Conservation (phyloP, 2,888 invertebrate genomes). For the Drosophila maculinotata region DNA sequence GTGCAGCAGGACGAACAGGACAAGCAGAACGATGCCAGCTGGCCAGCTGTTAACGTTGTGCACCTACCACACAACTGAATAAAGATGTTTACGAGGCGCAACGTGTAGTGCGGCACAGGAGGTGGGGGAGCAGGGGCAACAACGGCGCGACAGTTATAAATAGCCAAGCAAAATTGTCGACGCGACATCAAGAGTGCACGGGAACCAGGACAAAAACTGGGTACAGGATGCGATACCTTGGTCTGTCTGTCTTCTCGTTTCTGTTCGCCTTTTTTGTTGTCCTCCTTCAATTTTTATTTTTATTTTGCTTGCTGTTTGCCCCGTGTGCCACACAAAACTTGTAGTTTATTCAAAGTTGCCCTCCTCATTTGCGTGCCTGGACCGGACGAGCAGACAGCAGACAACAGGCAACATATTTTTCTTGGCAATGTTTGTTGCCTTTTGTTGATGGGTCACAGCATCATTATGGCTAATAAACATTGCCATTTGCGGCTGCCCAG, state of each 20-base stretch:
- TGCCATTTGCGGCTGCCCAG: conserved; percentile 71
- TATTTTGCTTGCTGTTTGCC: conserved; percentile 36
- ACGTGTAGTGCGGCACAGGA: neutral
- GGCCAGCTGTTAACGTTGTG: conserved; percentile 48
- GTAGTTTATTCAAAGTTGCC: conserved; percentile 74
- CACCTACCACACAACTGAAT: conserved; percentile 60
- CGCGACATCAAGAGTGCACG: conserved; percentile 36
- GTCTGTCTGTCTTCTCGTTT: conserved; percentile 25
- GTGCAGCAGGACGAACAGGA: conserved; percentile 26
- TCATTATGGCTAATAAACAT: conserved; percentile 80
- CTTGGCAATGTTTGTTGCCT: conserved; percentile 36
- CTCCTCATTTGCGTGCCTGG: conserved; percentile 26
- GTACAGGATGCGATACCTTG: conserved; percentile 57
- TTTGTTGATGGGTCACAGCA: conserved; percentile 65
- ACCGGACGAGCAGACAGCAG: conserved; percentile 10
- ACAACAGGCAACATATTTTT: conserved; percentile 61
- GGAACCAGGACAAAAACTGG: conserved; percentile 24
- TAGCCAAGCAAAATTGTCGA: conserved; percentile 75
- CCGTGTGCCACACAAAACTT: conserved; percentile 63
- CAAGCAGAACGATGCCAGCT: too few relatives aligned
- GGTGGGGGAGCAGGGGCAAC: conserved; percentile 15
- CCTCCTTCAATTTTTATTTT: conserved; percentile 7
- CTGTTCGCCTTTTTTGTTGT: conserved; percentile 12
- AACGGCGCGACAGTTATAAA: conserved; percentile 73
- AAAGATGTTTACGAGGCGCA: conserved; percentile 57